phyloP scores from a whole-genome alignment of 2,888 invertebrate species.

The Epinotia demarniana region DNA sequence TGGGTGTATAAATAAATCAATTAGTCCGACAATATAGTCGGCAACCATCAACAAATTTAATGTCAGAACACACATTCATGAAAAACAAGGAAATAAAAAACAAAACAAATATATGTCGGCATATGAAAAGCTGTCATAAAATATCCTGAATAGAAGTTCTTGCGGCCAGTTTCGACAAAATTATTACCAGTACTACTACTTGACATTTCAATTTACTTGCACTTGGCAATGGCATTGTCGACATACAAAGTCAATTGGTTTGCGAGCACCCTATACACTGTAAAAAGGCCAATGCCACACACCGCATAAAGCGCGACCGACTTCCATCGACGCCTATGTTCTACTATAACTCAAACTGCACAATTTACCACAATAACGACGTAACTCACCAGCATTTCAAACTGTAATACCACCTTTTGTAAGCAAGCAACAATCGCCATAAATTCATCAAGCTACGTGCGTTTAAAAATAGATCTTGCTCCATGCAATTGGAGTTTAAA shows the following conservation, averaged over 20 bases:
- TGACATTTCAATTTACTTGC: not conserved
- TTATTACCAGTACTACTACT: not conserved
- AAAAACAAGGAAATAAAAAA: too few species aligned
- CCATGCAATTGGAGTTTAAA: constrained; percentile 10
- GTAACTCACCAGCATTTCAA: not conserved
- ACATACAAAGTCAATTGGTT: not conserved
- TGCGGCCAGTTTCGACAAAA: too few species aligned
- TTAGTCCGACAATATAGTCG: too few species aligned
- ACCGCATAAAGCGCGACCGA: not conserved
- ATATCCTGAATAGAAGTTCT: too few species aligned
- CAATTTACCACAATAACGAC: not conserved
- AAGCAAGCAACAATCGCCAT: not conserved
- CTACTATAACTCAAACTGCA: constrained; percentile 11
- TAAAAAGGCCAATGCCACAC: constrained; percentile 8
- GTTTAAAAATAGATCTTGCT: constrained; percentile 16
- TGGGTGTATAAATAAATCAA: too few species aligned
- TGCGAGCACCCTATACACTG: not conserved
- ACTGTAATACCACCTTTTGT: not conserved
- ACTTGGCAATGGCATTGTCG: constrained; percentile 19
- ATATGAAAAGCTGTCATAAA: too few species aligned
- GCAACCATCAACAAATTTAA: too few species aligned
- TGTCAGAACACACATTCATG: too few species aligned
- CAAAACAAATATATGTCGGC: too few species aligned
- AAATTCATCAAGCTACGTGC: constrained; percentile 14
- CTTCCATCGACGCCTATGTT: constrained; percentile 1